phyloP scores from a whole-genome alignment of 30 jellyfish, hydroid and myxozoan genomes.

The Chironex yamaguchii region DNA sequence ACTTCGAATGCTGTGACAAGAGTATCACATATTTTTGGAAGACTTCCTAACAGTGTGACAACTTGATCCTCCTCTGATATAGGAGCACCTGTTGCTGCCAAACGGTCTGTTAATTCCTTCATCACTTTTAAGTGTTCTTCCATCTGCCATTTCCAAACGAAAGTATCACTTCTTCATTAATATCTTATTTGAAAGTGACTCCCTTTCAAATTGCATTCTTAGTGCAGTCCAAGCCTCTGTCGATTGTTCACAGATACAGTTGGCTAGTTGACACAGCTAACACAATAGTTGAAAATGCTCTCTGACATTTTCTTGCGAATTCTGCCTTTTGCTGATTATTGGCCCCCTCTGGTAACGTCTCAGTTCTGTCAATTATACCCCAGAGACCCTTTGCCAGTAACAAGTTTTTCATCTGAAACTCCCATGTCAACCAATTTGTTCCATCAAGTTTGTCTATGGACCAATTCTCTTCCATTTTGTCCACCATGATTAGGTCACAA shows the following conservation, averaged over 20 bases:
- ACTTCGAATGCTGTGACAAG: too few species aligned
- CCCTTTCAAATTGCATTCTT: neutral
- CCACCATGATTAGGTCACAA: too few species aligned
- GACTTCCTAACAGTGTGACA: neutral
- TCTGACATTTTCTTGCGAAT: neutral
- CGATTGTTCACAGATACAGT: neutral
- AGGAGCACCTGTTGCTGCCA: neutral
- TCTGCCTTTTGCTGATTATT: neutral
- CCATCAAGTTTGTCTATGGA: too few species aligned
- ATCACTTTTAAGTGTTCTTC: neutral
- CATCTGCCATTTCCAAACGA: neutral
- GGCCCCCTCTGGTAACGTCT: neutral
- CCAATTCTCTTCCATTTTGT: too few species aligned
- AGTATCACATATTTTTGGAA: neutral
- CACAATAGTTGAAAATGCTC: neutral
- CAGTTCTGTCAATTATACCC: neutral
- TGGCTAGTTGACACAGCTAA: neutral
- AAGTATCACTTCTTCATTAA: neutral
- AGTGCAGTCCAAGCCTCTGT: neutral
- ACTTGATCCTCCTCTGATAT: neutral
- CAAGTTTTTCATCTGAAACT: neutral
- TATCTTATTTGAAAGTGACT: neutral
- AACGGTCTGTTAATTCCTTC: neutral
- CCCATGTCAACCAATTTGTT: too few species aligned
- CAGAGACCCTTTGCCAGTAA: neutral